These are phyloP conservation scores for Phrynosoma platyrhinos DNA, from an alignment of 2,113 vertebrate species.

Conservation along the genomic window DNA sequence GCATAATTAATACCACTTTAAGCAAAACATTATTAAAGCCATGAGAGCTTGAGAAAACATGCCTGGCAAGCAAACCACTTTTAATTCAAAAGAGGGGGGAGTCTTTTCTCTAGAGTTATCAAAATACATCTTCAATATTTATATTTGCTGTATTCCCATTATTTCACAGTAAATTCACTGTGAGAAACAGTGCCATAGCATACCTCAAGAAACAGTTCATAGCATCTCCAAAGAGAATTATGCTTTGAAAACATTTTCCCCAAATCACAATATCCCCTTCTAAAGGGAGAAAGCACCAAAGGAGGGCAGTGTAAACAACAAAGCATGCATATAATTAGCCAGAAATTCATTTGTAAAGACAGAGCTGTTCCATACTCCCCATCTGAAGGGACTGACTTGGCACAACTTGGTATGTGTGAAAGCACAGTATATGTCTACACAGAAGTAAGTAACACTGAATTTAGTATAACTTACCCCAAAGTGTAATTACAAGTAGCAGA, in stretches of 20 bases:
- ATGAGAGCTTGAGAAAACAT: slow-evolving; percentile 45
- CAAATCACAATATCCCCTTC: background rate
- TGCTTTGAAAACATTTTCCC: slow-evolving; percentile 32
- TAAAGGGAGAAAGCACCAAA: background rate
- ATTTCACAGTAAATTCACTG: slow-evolving; percentile 36
- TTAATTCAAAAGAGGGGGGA: slow-evolving; percentile 1
- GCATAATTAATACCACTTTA: slow-evolving; percentile 40
- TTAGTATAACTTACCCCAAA: background rate
- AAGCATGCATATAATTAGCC: background rate
- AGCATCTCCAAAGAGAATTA: slow-evolving; percentile 9
- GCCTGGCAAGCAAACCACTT: slow-evolving; percentile 39
- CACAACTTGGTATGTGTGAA: background rate
- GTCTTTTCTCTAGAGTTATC: slow-evolving; percentile 28
- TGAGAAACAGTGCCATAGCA: slow-evolving; percentile 17
- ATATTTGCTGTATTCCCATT: slow-evolving; percentile 33
- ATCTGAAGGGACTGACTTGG: background rate
- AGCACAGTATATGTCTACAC: background rate
- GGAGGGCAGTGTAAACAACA: background rate
- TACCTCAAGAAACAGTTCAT: background rate
- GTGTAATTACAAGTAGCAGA: background rate
- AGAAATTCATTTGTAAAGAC: background rate
- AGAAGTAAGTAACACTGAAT: background rate
- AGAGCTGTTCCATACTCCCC: background rate
- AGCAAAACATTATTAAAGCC: slow-evolving; percentile 48
- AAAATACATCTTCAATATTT: slow-evolving; percentile 25